These are phyloP conservation scores for Drosophila elegans DNA, from an alignment of 1,140 invertebrate genomes.

Conservation along the genomic window DNA sequence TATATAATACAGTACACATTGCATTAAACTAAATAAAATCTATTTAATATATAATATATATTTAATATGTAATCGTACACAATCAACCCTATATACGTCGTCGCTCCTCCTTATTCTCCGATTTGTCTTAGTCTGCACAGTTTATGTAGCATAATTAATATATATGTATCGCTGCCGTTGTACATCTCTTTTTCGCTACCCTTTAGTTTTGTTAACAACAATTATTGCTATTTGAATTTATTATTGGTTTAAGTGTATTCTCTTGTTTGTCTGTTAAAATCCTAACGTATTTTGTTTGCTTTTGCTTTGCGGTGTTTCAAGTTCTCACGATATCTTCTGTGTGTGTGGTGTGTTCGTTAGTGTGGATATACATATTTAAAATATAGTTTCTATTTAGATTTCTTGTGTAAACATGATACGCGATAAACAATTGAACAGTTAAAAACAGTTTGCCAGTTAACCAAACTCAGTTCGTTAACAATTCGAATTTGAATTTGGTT, in stretches of 20 bases:
- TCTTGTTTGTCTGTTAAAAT: constrained; percentile 50
- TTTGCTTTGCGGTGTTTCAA: constrained; percentile 66
- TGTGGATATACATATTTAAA: constrained; percentile 56
- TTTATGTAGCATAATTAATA: constrained; percentile 51
- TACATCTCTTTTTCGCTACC: constrained; percentile 28
- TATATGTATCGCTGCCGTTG: constrained; percentile 35
- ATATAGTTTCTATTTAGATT: constrained; percentile 56
- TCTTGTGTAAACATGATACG: constrained; percentile 35
- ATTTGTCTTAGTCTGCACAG: constrained; percentile 48
- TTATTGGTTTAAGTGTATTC: constrained; percentile 68
- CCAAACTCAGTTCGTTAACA: constrained; percentile 44
- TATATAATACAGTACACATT: constrained; percentile 81
- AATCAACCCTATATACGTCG: constrained; percentile 62
- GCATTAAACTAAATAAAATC: constrained; percentile 81
- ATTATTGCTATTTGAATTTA: constrained; percentile 77
- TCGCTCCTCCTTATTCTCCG: constrained; percentile 38
- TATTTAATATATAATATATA: constrained; percentile 70
- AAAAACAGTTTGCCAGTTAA: constrained; percentile 48
- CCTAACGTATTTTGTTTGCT: constrained; percentile 53
- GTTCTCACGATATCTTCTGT: constrained; percentile 53
- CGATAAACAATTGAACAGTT: constrained; percentile 63
- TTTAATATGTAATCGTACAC: constrained; percentile 67
- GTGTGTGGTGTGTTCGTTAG: constrained; percentile 10
- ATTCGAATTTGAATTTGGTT: constrained; percentile 43
- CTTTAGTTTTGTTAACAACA: constrained; percentile 69